Evolutionary conservation across 2,888 invertebrate genomes (phyloP).

Genomic region (Cephus runcator): DNA sequence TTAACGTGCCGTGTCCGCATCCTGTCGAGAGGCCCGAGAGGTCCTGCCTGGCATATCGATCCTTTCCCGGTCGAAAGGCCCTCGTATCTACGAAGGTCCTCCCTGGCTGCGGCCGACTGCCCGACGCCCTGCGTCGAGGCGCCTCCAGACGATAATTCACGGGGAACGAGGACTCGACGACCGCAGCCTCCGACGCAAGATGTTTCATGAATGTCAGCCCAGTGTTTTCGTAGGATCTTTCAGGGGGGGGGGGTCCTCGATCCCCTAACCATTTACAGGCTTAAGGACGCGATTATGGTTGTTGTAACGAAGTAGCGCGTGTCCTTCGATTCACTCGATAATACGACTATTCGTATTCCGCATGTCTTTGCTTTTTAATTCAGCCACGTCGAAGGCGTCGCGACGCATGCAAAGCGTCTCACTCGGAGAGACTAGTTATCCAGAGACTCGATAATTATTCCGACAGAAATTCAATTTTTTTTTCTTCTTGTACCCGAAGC

Average conservation of each 20-base stretch:
- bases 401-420: not conserved
- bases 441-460: not conserved
- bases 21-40: conserved; percentile 27
- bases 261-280: not conserved
- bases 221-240: not conserved
- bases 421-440: not conserved
- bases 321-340: conserved; percentile 14
- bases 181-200: not conserved
- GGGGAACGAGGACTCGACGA: not conserved
- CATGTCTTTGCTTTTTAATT: conserved; percentile 19
- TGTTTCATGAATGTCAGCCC: not conserved
- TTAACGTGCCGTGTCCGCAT: conserved; percentile 41
- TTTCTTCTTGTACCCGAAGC: not conserved
- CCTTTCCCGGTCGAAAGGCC: conserved; percentile 39
- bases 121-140: not conserved
- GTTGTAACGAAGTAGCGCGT: not conserved
- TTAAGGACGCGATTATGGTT: not conserved
- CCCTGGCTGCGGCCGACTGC: not conserved
- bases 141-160: not conserved
- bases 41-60: conserved; percentile 52
- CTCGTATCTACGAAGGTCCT: too few relatives aligned
- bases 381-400: not conserved
- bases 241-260: not conserved
- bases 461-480: not conserved
- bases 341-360: conserved; percentile 37